A percentile compares a stretch with the other conserved stretches of the same genome.
Conservation (phyloP, 1,140 invertebrate species). For the Triops longicaudatus region DNA sequence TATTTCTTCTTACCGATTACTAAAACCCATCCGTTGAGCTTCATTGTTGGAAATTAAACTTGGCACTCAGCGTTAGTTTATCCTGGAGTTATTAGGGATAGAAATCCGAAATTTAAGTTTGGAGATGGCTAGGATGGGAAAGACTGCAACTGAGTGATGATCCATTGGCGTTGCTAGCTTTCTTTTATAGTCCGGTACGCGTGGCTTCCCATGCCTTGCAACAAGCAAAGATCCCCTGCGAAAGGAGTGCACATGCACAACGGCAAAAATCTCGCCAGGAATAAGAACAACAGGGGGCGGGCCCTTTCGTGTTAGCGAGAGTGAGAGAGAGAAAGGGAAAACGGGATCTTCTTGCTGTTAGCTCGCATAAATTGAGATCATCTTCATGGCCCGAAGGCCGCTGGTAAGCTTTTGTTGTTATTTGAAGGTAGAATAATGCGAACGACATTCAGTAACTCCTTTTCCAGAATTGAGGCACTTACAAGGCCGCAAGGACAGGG, state of each 20-base stretch:
- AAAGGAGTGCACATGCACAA: constrained; percentile 9
- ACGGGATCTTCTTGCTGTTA: neutral
- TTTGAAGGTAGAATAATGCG: neutral
- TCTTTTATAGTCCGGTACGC: constrained; percentile 7
- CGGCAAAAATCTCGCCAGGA: neutral
- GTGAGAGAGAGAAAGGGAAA: neutral
- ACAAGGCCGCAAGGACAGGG: neutral
- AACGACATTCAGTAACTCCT: neutral
- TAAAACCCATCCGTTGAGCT: neutral
- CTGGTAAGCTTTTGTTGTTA: neutral
- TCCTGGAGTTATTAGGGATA: neutral
- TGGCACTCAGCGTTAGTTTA: neutral
- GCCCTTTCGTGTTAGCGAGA: neutral
- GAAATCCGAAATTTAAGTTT: too few relatives aligned
- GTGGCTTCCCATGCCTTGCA: neutral
- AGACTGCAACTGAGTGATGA: neutral
- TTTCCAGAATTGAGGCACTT: neutral
- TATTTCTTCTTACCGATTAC: neutral
- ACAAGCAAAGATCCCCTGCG: neutral
- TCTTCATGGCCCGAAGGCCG: neutral
- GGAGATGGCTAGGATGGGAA: neutral
- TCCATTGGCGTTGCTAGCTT: constrained; percentile 1
- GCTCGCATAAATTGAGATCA: neutral
- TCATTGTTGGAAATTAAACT: neutral
- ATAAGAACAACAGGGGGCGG: constrained; percentile 3